These are phyloP conservation scores for Notodonta dromedarius DNA, from an alignment of 2,888 invertebrate species.

Conservation along the genomic window DNA sequence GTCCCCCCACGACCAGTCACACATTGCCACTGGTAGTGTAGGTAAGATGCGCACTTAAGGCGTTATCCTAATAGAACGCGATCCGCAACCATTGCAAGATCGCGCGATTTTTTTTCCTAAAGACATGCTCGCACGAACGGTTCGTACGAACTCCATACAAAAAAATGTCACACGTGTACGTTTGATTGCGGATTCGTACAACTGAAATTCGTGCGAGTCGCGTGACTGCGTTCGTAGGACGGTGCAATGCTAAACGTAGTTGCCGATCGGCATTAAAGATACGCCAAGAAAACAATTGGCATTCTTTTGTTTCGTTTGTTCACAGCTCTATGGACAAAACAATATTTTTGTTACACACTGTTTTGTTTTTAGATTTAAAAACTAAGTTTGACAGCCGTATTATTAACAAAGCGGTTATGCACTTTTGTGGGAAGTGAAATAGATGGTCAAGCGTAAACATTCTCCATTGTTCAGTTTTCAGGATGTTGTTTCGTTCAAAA, in stretches of 20 bases:
- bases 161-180: too few relatives aligned
- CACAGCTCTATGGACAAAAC: background rate
- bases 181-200: too few relatives aligned
- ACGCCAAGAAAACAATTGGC: background rate
- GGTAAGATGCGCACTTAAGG: too few relatives aligned
- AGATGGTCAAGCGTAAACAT: conserved; percentile 2
- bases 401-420: background rate
- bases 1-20: too few relatives aligned
- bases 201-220: too few relatives aligned
- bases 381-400: background rate
- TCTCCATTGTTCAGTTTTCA: background rate
- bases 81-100: too few relatives aligned
- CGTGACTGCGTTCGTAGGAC: too few relatives aligned
- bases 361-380: background rate
- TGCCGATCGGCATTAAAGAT: background rate
- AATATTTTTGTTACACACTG: background rate
- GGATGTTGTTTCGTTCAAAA: background rate
- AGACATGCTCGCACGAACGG: too few relatives aligned
- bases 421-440: conserved; percentile 1
- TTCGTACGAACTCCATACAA: too few relatives aligned
- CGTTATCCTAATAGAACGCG: too few relatives aligned
- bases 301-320: background rate
- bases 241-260: background rate
- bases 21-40: background rate
- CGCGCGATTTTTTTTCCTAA: too few relatives aligned